Percentiles rank a stretch among this genome's conserved stretches.
These are phyloP conservation scores for Lagopus leucura DNA, from an alignment of 2,113 vertebrate species.

Conservation along the genomic window DNA sequence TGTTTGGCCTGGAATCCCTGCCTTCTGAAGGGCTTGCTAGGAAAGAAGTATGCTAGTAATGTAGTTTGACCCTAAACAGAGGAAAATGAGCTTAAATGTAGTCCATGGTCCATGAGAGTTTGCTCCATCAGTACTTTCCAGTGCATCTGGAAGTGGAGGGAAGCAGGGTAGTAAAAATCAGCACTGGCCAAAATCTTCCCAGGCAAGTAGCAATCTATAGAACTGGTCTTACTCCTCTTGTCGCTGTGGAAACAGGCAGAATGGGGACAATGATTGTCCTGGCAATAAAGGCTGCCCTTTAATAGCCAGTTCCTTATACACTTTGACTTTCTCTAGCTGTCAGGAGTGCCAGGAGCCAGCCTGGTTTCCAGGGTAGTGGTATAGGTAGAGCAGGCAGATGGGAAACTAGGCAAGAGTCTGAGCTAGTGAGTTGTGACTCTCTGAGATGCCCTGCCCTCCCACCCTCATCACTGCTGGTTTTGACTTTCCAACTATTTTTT, in stretches of 20 bases:
- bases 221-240: neutral
- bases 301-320: fast-evolving
- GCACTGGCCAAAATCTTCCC: neutral
- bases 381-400: neutral
- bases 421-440: neutral
- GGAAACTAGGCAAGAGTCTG: neutral
- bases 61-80: neutral
- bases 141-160: neutral
- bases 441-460: neutral
- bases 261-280: neutral
- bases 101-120: neutral
- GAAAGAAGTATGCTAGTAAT: neutral
- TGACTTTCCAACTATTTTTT: neutral
- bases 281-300: neutral
- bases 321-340: neutral
- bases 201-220: neutral
- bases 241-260: neutral
- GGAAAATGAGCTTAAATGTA: neutral
- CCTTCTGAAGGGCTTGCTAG: neutral
- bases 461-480: neutral
- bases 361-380: neutral
- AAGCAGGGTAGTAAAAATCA: neutral
- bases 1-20: neutral
- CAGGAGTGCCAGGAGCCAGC: neutral
- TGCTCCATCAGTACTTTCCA: neutral